These are phyloP conservation scores for Tylochromis polylepis DNA, from an alignment of 2,113 vertebrate genomes.

Conservation along the genomic window DNA sequence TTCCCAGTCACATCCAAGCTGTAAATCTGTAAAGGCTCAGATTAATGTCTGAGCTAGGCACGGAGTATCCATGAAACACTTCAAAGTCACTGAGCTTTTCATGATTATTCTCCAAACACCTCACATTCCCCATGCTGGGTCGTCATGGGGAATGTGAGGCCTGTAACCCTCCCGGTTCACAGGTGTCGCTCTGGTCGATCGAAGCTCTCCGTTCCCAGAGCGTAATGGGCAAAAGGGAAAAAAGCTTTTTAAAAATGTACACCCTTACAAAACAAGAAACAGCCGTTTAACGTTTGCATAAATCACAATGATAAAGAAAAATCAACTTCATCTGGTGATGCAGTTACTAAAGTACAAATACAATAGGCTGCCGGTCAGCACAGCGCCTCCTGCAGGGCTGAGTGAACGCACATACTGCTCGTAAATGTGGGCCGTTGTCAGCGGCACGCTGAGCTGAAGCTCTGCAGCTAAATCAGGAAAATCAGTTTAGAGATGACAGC, in stretches of 20 bases:
- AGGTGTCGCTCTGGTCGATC: neutral
- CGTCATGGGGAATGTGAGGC: too few species aligned
- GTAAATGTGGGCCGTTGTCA: neutral
- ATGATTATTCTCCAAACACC: too few species aligned
- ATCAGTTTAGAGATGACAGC: neutral
- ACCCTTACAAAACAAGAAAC: neutral
- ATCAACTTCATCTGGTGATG: neutral
- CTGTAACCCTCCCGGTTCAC: too few species aligned
- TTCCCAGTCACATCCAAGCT: too few species aligned
- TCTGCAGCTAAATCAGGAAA: neutral
- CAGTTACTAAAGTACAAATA: neutral
- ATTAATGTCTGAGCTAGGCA: too few species aligned
- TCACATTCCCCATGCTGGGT: too few species aligned
- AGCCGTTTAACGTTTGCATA: neutral
- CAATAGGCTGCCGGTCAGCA: neutral
- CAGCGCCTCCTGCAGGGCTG: neutral
- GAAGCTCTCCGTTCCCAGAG: rapidly evolving
- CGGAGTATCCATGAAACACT: too few species aligned
- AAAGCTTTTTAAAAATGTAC: neutral
- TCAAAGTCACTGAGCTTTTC: too few species aligned
- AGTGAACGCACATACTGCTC: neutral
- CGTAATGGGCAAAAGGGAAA: neutral
- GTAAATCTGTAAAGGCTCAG: too few species aligned
- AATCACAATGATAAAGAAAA: neutral
- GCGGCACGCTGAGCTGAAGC: neutral